These are phyloP conservation scores for Umimayanthus chanpuru DNA, from an alignment of 92 coral and sea anemone genomes.

Conservation along the genomic window DNA sequence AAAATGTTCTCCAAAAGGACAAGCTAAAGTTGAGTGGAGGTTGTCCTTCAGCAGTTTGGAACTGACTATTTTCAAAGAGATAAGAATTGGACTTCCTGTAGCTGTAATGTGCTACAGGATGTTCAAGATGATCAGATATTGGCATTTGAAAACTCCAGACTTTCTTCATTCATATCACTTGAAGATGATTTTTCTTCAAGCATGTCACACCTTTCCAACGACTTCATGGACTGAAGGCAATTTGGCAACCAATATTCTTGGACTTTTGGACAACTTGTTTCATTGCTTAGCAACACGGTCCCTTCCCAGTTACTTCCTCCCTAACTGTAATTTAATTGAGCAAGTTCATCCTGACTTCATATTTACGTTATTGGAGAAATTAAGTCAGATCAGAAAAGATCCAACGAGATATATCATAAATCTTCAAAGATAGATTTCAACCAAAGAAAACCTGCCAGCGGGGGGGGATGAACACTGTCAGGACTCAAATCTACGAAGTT, in stretches of 20 bases:
- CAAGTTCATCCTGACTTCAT: constrained; percentile 46
- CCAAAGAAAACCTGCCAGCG: no score
- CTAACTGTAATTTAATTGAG: constrained; percentile 18
- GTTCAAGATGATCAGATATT: constrained; percentile 16
- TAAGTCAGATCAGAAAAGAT: constrained; percentile 41
- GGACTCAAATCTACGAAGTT: no score
- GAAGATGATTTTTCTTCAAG: constrained; percentile 33
- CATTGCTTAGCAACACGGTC: constrained; percentile 23
- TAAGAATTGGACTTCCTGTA: neutral
- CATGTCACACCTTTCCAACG: neutral
- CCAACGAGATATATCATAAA: constrained; percentile 22
- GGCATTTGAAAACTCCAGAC: constrained; percentile 23
- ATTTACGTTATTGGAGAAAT: constrained; percentile 40
- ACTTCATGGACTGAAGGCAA: constrained; percentile 16
- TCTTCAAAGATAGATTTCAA: constrained; percentile 8
- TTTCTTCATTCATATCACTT: constrained; percentile 27
- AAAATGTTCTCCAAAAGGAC: constrained; percentile 50
- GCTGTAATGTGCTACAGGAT: constrained; percentile 17
- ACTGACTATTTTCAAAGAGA: constrained; percentile 20
- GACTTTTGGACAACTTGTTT: constrained; percentile 26
- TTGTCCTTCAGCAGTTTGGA: constrained; percentile 30
- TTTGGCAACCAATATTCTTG: constrained; percentile 22
- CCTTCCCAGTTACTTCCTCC: constrained; percentile 18
- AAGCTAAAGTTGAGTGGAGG: constrained; percentile 41
- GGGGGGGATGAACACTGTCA: no score